Percentiles rank a stretch among this genome's conserved stretches.
phyloP scores from a whole-genome alignment of 2,888 invertebrate genomes.

The Brenthis ino region DNA sequence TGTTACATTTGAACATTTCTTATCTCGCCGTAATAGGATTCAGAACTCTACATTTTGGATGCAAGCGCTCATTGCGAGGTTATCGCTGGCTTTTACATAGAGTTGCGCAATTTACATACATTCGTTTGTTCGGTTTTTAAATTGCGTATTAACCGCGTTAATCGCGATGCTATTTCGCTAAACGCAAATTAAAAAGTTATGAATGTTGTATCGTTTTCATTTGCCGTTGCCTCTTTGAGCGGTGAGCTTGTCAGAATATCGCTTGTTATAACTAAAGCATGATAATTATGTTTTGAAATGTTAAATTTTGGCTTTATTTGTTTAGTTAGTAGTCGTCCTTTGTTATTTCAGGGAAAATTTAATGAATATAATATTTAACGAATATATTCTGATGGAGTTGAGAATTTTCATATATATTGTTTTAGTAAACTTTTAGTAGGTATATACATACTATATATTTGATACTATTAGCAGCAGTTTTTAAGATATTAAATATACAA shows the following conservation, averaged over 20 bases:
- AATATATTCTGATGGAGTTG: slow-evolving; percentile 4
- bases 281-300: slow-evolving; percentile 13
- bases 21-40: slow-evolving; percentile 50
- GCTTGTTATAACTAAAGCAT: not conserved
- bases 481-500: too few species aligned
- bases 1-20: slow-evolving; percentile 44
- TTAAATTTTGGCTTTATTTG: slow-evolving; percentile 2
- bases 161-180: slow-evolving; percentile 67
- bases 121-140: slow-evolving; percentile 82
- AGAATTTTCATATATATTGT: not conserved
- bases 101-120: slow-evolving; percentile 80
- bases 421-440: not conserved
- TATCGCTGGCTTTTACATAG: slow-evolving; percentile 77
- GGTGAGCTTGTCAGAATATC: slow-evolving; percentile 3
- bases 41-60: slow-evolving; percentile 39
- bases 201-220: slow-evolving; percentile 27
- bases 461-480: too few species aligned
- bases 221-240: slow-evolving; percentile 1
- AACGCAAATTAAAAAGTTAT: slow-evolving; percentile 55
- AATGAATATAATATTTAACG: not conserved
- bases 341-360: slow-evolving; percentile 4
- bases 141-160: slow-evolving; percentile 79
- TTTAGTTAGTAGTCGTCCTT: not conserved
- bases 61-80: slow-evolving; percentile 50
- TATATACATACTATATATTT: too few species aligned